phyloP scores from a whole-genome alignment of 2,113 vertebrate species.

The Uria lomvia region DNA sequence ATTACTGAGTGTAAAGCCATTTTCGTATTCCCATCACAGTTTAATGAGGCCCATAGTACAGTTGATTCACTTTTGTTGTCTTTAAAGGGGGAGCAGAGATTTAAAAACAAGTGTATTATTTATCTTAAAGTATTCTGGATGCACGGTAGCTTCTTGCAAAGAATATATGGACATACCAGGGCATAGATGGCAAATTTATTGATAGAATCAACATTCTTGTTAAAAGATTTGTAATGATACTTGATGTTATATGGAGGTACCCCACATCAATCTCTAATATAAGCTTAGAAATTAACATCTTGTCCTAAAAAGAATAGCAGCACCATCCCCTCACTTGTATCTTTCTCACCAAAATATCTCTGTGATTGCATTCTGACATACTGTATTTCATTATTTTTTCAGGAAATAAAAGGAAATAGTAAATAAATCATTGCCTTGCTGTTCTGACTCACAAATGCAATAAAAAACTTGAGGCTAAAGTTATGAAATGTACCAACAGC shows the following conservation, averaged over 20 bases:
- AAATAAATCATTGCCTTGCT: background rate
- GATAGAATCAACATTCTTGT: background rate
- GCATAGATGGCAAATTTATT: background rate
- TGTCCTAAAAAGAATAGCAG: background rate
- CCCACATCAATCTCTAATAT: background rate
- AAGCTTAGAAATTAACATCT: background rate
- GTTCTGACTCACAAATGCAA: background rate
- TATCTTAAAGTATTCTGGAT: background rate
- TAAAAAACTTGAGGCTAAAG: background rate
- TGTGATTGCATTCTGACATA: background rate
- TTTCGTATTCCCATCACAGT: background rate
- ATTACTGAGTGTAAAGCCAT: background rate
- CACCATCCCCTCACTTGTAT: background rate
- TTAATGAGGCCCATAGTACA: background rate
- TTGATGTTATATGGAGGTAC: background rate
- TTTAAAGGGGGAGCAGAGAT: background rate
- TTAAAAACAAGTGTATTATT: background rate
- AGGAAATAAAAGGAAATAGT: background rate
- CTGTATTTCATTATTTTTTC: background rate
- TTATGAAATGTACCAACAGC: background rate
- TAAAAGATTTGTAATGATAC: background rate
- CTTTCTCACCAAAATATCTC: background rate
- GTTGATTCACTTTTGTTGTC: background rate
- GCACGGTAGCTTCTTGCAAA: background rate
- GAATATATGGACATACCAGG: background rate